phyloP scores from a whole-genome alignment of 2,888 invertebrate genomes.

The Oscheius sp. region DNA sequence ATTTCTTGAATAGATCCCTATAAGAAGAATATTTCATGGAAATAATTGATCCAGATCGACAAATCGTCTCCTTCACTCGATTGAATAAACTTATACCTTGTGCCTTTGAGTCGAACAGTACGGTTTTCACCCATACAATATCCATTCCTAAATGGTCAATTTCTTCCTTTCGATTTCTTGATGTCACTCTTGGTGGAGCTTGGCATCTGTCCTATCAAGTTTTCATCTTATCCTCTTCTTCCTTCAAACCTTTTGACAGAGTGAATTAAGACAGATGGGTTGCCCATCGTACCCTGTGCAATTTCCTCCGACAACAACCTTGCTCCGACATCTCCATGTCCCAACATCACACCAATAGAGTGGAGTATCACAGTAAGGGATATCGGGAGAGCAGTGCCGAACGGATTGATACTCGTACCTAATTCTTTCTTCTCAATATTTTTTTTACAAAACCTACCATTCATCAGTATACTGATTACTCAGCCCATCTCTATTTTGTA shows the following conservation, averaged over 20 bases:
- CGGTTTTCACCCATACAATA: conserved; percentile 65
- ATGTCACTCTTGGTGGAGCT: conserved; percentile 24
- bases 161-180: conserved; percentile 3
- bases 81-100: conserved; percentile 27
- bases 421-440: not conserved
- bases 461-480: conserved; percentile 67
- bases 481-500: conserved; percentile 65
- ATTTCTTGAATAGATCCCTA: no score
- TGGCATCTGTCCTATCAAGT: conserved; percentile 11
- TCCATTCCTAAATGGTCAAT: conserved; percentile 30
- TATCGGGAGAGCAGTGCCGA: conserved; percentile 55
- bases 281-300: conserved; percentile 66
- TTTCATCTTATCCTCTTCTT: not conserved
- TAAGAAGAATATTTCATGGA: no score
- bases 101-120: conserved; percentile 53
- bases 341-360: conserved; percentile 63
- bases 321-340: conserved; percentile 59
- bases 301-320: conserved; percentile 63
- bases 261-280: conserved; percentile 65
- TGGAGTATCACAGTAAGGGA: conserved; percentile 57
- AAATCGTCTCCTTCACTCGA: no score
- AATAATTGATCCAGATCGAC: no score
- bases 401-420: conserved; percentile 68
- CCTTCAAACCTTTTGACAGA: conserved; percentile 55
- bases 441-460: conserved; percentile 35